Evolutionary conservation across 64 coral and sea anemone species (phyloP), one percentile per base, ranked within the genome.

Genomic region (Stylophora pistillata): DNA sequence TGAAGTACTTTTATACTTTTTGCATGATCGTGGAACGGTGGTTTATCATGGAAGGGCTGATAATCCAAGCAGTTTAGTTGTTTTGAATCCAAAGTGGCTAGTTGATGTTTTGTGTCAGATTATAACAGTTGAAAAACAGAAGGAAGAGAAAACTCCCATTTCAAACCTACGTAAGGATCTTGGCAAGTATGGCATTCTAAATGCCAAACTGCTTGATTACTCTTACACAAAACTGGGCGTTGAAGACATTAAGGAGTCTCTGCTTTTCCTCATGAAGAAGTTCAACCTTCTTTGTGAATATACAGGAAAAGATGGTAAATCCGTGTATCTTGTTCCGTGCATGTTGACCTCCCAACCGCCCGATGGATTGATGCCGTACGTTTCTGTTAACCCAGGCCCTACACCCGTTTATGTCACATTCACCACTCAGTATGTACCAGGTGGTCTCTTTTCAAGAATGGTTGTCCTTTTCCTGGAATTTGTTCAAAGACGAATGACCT

Each of bases 271-370:
- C 25, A 73, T 73, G 71, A 73, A 73, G 29, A 73, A 73, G 15
- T 73, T 73, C 29, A 73, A 73, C 71, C 71, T 73, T 73, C 71
- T 73, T 73, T 73, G 71, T 73, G 71, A 30, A 73, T 31, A 32
- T 73, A 73, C n/a, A 6, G 13, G 58, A 15, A 60, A 60, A 60
- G 71, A 73, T 5, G 29, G 29, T 9, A 1, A 2, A 1, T 15
- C 71, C 13, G 31, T 73, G n/a, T 73, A 73, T 15, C 71, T 73
- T 10, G 71, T 73, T 6, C 71, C 71, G 29, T 73, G 71, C 10
- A 73, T 73, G 71, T 28, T 73, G 71, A 73, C 10, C 28, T 31
- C 71, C 11, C 9, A 31, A 32, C 26, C 71, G 15, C 28, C 4
- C 13, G 71, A 30, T 12, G 28, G 15, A 15, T 0, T 73, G 27